Percentiles rank a stretch among this genome's conserved stretches.
Evolutionary conservation across 2,888 invertebrate species (phyloP).

Genomic region (Sphaeridia pumilis): DNA sequence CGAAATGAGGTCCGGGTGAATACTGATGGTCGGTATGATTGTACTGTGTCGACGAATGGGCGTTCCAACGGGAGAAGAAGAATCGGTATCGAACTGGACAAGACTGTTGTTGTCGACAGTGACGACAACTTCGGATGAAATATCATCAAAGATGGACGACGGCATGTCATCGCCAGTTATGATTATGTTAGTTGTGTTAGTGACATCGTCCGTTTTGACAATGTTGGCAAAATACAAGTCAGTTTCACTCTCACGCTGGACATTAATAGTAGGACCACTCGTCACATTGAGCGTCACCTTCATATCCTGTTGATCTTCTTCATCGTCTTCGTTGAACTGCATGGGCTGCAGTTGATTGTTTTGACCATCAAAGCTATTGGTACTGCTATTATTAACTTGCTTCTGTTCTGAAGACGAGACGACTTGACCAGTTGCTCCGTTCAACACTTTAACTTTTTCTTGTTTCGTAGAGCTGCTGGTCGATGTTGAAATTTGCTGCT

Average conservation of each 20-base stretch:
- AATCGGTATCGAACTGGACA: not conserved
- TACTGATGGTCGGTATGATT: conserved; percentile 1
- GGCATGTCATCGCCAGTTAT: conserved; percentile 6
- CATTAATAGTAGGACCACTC: not conserved
- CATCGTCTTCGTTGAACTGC: conserved; percentile 3
- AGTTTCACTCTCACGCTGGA: conserved; percentile 1
- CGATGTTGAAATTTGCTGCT: not conserved
- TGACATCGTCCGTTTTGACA: conserved; percentile 11
- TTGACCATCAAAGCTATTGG: not conserved
- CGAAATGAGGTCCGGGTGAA: conserved; percentile 13
- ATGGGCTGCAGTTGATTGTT: not conserved
- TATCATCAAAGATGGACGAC: conserved; percentile 1
- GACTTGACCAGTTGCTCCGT: too few relatives aligned
- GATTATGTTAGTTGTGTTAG: conserved; percentile 6
- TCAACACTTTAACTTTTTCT: not conserved
- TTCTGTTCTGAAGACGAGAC: not conserved
- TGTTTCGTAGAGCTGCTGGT: not conserved
- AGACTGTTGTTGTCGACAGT: not conserved
- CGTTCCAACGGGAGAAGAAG: not conserved
- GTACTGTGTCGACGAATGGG: not conserved
- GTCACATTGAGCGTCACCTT: conserved; percentile 11
- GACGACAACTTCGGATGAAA: too few relatives aligned
- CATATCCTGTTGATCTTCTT: conserved; percentile 6
- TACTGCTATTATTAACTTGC: conserved; percentile 1
- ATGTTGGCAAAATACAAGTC: conserved; percentile 18